Evolutionary conservation across 2,888 invertebrate genomes (phyloP), one percentile per base, ranked within the genome.

Genomic region (Orgyia antiqua): DNA sequence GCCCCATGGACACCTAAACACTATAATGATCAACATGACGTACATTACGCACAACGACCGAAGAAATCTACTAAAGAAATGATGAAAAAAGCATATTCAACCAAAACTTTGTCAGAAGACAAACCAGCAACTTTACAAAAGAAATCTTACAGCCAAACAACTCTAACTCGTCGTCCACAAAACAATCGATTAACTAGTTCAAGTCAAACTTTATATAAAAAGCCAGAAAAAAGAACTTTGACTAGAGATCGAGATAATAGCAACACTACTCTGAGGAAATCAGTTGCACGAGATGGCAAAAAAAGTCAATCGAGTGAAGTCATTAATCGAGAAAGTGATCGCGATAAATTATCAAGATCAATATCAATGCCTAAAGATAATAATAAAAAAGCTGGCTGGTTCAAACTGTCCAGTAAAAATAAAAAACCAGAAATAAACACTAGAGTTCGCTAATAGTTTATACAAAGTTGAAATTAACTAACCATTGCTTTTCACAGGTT

Each of bases 1-100:
- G 94, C 95, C 0, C 95, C 95, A 2, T 95, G 94, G 94, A 91
- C 91, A 37, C 94, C 95, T 2, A 89, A 91, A 43, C 91, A 92
- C 58, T 88, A 90, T 58, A 88, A 88, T 57, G 94, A 94, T 53
- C 90, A 89, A 31, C 90, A 91, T 61, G 94, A 94, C 75, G 92
- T 94, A 12, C 93, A 94, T 64, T 94, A 94, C 74, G 92, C 92
- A 8, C 93, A 93, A 56, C 86, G 89, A 56, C 84, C 87, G 4
- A 61, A 75, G 9, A 76, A 70, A 42, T 36, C 66, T 0, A 74
- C 84, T 53, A 77, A 68, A 36, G 79, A 78, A 39, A 33, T 47
- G 1, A 41, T 66, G 20, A 79, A 86, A 49, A 88, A 88, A 51
- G 77, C 88, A 0, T 70, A 87, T 1, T 88, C 88, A 19, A 83